Base-by-base conservation (phyloP, 2,113 vertebrate species). In the Bagarius yarrelli region DNA sequence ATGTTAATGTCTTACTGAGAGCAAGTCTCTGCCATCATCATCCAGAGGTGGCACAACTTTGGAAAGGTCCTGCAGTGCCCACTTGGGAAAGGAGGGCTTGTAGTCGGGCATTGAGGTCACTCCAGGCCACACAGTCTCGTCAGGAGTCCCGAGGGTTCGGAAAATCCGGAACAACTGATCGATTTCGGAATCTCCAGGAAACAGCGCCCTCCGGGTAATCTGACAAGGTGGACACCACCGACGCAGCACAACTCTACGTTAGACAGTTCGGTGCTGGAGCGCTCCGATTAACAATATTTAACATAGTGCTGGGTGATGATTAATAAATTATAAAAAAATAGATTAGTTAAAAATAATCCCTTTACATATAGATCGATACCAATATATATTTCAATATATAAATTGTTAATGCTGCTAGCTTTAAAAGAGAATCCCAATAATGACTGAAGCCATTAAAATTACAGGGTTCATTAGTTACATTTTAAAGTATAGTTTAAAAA, bases 91-190 rank as follows among this genome's bases (percentile, higher is more conserved):
- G 60, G 95, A 96, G 0, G 96, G 94, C 83, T 98, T 98, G 89
- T 98, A 98, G 88, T 98, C 97, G 0, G 97, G 96, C 96, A 98
- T 95, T 1, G 95, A 93, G 0, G 95, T 96, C 77, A 98, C 96
- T 40, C 96, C 96, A 0, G 95, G 96, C 96, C 97, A 98, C 52
- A 93, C 90, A 0, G 86, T 88, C 83, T 98, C 97, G 61, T 98
- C 97, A 0, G 97, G 97, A 0, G 97, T 98, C 1, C 97, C 96
- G 88, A 98, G 81, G 1, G 96, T 98, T 60, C 97, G 95, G 88
- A 98, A 98, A 87, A 98, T 98, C 57, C 97, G 90, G 90, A 98
- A 98, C 0, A 98, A 91, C 78, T 98, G 96, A 78, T 98, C 97
- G 0, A 98, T 98, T 87, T 98, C 97, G 0, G 97, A 98, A 85